Evolutionary conservation across 92 coral and sea anemone genomes (phyloP).

Genomic region (Phymanthus crucifer): DNA sequence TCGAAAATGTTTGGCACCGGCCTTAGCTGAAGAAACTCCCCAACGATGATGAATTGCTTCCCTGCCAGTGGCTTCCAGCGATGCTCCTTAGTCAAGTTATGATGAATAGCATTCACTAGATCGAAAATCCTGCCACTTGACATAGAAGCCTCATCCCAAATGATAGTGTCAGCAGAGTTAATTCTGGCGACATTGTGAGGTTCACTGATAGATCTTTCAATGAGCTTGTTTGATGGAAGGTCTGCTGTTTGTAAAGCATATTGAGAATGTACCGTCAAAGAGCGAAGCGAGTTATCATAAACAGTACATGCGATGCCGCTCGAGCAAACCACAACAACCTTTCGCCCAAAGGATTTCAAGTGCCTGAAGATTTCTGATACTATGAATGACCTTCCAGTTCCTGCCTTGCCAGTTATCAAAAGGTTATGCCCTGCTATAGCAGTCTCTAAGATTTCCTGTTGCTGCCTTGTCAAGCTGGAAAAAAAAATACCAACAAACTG

Average conservation of each 20-base stretch:
- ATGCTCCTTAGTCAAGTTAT: too few relatives aligned
- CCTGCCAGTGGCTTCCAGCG: too few relatives aligned
- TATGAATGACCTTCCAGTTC: slow-evolving; percentile 32
- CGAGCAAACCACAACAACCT: slow-evolving; percentile 15
- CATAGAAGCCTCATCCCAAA: slow-evolving; percentile 52
- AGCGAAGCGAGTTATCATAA: background rate
- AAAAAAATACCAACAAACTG: too few relatives aligned
- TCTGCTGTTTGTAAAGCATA: slow-evolving; percentile 43
- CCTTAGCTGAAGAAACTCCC: too few relatives aligned
- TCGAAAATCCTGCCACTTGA: slow-evolving; percentile 38
- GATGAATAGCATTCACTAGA: slow-evolving; percentile 45
- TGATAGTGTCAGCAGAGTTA: background rate
- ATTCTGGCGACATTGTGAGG: too few relatives aligned
- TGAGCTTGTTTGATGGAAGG: slow-evolving; percentile 16
- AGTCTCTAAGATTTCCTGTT: background rate
- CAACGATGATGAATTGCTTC: too few relatives aligned
- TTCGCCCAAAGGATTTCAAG: background rate
- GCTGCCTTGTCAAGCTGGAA: slow-evolving; percentile 23
- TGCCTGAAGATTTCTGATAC: background rate
- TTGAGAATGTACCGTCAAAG: slow-evolving; percentile 31
- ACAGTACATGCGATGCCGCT: slow-evolving; percentile 35
- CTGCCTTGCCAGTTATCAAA: slow-evolving; percentile 20
- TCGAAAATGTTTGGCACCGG: too few relatives aligned
- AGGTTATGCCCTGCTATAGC: slow-evolving; percentile 32
- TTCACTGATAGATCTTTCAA: slow-evolving; percentile 23